Evolutionary conservation across 2,113 vertebrate genomes (phyloP), one percentile per base, ranked within the genome.

Genomic region (Myrmophylax atrothorax): DNA sequence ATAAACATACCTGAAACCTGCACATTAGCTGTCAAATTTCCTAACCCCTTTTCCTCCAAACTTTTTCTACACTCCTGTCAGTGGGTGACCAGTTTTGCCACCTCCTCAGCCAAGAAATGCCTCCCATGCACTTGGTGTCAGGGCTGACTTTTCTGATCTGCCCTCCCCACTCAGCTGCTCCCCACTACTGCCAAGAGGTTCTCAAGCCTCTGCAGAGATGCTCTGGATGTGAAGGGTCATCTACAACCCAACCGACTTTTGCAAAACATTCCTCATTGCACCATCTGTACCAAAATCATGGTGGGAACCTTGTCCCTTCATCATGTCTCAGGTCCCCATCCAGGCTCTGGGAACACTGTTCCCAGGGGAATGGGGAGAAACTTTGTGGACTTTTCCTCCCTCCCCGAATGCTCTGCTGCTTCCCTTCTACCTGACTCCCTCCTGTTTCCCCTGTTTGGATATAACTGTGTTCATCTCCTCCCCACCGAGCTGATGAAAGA

Each of bases 231-330:
- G 29, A 11, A 22, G 25, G 10, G n/a, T 6, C 23, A 33, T 70
- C 80, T 77, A 50, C 44, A 77, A n/a, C 31, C 49, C 28, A 18
- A 3, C 2, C 6, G 35, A 46, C 31, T 37, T 25, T 58, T 42
- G 28, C 52, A 86, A 63, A 33, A 33, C 7, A 1, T 35, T 64
- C 42, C 38, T 89, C 3, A 0, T 42, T 67, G n/a, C 12, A 53
- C 22, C 22, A 28, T 28, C 5, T 3, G n/a, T 22, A 35, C 29
- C 4, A 11, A 72, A 81, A 78, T 66, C 35, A 52, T 0, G 0
- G 3, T 17, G 42, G 53, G 24, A 95, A 70, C 69, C 38, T 53
- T 13, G 18, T n/a, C 17, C 5, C 22, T 75, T 81, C 15, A 14
- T 60, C 0, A 1, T 5, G 4, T 50, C 72, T 83, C 67, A 11